These are phyloP conservation scores for Drosophila gaucha DNA, from an alignment of 2,888 invertebrate species.

Conservation along the genomic window DNA sequence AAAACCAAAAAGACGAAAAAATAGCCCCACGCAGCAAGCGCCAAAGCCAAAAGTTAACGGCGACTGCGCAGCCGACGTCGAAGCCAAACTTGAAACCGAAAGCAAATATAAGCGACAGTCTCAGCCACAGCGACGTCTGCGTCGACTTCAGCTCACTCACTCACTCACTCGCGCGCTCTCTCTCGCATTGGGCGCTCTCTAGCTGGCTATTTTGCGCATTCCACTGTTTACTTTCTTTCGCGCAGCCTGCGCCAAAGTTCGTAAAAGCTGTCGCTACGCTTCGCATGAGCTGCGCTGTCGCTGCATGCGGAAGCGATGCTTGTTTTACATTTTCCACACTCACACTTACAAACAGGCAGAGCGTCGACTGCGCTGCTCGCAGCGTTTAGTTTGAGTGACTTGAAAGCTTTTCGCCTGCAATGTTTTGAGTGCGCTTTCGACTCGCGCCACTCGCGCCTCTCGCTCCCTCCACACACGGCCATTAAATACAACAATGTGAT, in stretches of 20 bases:
- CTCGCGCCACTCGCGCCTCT: background rate
- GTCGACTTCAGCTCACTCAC: slow-evolving; percentile 20
- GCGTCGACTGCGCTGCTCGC: slow-evolving; percentile 13
- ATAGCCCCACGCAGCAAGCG: slow-evolving; percentile 65
- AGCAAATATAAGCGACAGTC: slow-evolving; percentile 44
- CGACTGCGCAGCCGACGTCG: slow-evolving; percentile 62
- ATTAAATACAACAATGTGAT: slow-evolving; percentile 7
- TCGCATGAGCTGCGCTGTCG: slow-evolving; percentile 52
- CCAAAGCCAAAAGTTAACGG: slow-evolving; percentile 54
- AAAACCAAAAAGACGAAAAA: slow-evolving; percentile 39
- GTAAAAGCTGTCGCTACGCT: slow-evolving; percentile 56
- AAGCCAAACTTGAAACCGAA: slow-evolving; percentile 76
- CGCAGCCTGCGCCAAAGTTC: slow-evolving; percentile 60
- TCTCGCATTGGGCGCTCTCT: slow-evolving; percentile 13
- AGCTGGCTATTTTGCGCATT: slow-evolving; percentile 69
- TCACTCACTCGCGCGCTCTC: slow-evolving; percentile 18
- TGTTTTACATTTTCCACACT: slow-evolving; percentile 55
- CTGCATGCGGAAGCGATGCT: slow-evolving; percentile 64
- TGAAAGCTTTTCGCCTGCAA: slow-evolving; percentile 36
- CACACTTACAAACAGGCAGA: slow-evolving; percentile 16
- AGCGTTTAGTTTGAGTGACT: slow-evolving; percentile 38
- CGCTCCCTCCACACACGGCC: background rate
- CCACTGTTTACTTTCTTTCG: slow-evolving; percentile 77
- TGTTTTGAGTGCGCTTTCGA: slow-evolving; percentile 29
- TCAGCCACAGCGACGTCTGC: slow-evolving; percentile 16